Evolutionary conservation across 2,113 vertebrate species (phyloP).

Genomic region (Boulengeromyrus knoepffleri): DNA sequence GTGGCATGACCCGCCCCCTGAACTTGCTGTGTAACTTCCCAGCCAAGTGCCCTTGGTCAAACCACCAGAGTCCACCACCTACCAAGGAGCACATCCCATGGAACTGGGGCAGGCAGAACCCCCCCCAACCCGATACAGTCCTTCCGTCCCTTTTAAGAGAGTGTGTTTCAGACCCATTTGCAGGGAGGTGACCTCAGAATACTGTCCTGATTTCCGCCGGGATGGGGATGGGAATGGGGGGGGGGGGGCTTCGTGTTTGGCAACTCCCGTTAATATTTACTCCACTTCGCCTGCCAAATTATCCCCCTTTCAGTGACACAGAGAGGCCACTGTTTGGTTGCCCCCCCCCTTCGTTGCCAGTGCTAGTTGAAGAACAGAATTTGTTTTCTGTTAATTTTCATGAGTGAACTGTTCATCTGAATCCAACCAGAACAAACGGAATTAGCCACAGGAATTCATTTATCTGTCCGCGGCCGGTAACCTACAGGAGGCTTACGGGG

Average conservation of each 20-base stretch:
- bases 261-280: slow-evolving; percentile 9
- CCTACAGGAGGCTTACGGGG: not conserved
- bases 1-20: not conserved
- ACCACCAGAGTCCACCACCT: not conserved
- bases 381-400: slow-evolving; percentile 28
- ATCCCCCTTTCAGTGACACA: slow-evolving; percentile 26
- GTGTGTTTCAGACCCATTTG: not conserved
- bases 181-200: not conserved
- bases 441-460: slow-evolving; percentile 53
- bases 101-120: not conserved
- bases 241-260: not conserved
- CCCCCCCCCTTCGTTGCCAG: not conserved
- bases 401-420: slow-evolving; percentile 50
- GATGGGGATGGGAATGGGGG: not conserved
- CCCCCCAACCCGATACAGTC: not conserved
- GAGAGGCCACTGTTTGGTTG: slow-evolving; percentile 38
- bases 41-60: not conserved
- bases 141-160: not conserved
- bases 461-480: slow-evolving; percentile 4
- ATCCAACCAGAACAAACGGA: slow-evolving; percentile 49
- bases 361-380: slow-evolving; percentile 29
- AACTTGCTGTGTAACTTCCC: not conserved
- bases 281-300: not conserved
- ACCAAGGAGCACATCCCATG: not conserved
- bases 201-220: not conserved